phyloP scores from a whole-genome alignment of 2,797 vertebrate species.

The Pogoniulus pusillus region DNA sequence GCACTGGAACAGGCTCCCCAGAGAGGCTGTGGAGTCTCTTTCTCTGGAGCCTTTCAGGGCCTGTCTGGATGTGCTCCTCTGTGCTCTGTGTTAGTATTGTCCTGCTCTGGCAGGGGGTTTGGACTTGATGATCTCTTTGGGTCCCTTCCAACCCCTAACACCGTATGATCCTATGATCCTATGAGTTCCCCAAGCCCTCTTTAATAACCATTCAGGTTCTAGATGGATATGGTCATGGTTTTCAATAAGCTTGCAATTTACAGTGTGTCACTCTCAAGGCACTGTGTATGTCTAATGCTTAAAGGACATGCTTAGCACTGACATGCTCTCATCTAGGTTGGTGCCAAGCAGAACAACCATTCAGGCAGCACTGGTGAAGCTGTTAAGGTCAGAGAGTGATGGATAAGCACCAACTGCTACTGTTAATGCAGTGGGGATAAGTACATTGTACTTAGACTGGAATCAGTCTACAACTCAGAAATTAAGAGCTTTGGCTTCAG shows the following conservation, averaged over 20 bases:
- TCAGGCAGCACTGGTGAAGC: not conserved
- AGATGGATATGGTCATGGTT: not conserved
- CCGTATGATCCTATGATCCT: too few species aligned
- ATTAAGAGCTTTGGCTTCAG: not conserved
- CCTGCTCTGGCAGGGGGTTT: too few species aligned
- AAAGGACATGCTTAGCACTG: not conserved
- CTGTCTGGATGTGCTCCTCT: too few species aligned
- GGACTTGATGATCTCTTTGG: too few species aligned
- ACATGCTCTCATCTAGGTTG: not conserved
- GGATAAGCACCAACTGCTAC: not conserved
- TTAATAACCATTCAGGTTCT: not conserved
- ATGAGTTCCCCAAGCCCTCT: not conserved
- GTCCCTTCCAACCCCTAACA: too few species aligned
- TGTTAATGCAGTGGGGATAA: not conserved
- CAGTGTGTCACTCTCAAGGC: not conserved
- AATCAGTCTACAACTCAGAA: not conserved
- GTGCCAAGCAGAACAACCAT: not conserved
- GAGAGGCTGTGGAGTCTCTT: too few species aligned
- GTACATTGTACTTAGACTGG: not conserved
- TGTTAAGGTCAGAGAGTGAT: not conserved
- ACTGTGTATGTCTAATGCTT: not conserved
- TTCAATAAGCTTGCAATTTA: not conserved
- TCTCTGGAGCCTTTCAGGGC: too few species aligned
- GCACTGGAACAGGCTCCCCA: too few species aligned
- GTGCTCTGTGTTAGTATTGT: too few species aligned